Evolutionary conservation across 1,140 invertebrate genomes (phyloP), one percentile per base, ranked within the genome.

Genomic region (Mya arenaria): DNA sequence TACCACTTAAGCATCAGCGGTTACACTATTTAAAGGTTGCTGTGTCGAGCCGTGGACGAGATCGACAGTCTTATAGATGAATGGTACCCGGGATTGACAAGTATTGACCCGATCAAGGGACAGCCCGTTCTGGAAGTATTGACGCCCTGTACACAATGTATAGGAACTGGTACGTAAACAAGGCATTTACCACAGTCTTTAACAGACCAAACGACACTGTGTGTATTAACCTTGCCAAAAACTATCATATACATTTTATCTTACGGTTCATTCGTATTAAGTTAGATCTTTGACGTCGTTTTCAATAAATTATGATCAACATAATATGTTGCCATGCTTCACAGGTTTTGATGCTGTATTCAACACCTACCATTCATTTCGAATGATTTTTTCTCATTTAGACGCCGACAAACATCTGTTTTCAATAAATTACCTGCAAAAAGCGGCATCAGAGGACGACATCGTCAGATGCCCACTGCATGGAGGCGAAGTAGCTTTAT

Each of bases 1-100:
- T n/a, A n/a, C n/a, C n/a, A n/a, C n/a, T n/a, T n/a, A n/a, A n/a
- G n/a, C n/a, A n/a, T n/a, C n/a, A n/a, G n/a, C n/a, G n/a, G n/a
- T 28, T 56, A 52, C 36, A 37, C 32, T 25, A 10, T 32, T 39
- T 74, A 97, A 5, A 97, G 98, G 89, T 91, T 99, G 19, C 91
- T 99, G 48, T 97, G 98, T 0, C 91, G 98, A 23, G 95, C 97
- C 15, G 97, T 99, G 0, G 98, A 99, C 92, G 98, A 99, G 90
- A 97, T 99, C 85, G 99, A 99, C 91, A 96, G 98, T 48, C 93
- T 99, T 36, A 93, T 99, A 0, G 99, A 99, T 92, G 99, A 99
- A 92, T 99, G 99, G 98, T 99, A 99, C 94, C 98, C 98, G 0
- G 97, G 97, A 0, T 93, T 98, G 62, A 96, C 98, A 3, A 99